A percentile compares a stretch with the other conserved stretches of the same genome.
phyloP scores from a whole-genome alignment of 30 jellyfish, hydroid and myxozoan species.

The Hydractinia symbiolongicarpus region DNA sequence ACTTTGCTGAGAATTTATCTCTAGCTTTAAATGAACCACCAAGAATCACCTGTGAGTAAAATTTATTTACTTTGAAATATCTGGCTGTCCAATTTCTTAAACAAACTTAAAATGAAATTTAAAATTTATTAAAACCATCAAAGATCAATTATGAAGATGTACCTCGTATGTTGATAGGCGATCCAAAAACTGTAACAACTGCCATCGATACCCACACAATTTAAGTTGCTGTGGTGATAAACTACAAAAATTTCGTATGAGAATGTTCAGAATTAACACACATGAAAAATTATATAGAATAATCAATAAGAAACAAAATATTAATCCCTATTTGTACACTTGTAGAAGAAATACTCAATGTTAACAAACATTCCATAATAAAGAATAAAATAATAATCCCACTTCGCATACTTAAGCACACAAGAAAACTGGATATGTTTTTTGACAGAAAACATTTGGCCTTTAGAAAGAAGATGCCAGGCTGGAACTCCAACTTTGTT shows the following conservation, averaged over 20 bases:
- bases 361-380: too few species aligned
- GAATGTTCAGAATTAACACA: background rate
- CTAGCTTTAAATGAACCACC: constrained; percentile 91
- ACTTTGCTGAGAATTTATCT: constrained; percentile 57
- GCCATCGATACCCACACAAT: constrained; percentile 71
- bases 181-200: constrained; percentile 63
- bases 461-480: too few species aligned
- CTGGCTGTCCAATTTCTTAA: background rate
- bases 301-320: background rate
- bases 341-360: too few species aligned
- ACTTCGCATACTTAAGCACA: too few species aligned
- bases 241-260: constrained; percentile 27
- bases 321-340: background rate
- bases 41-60: constrained; percentile 47
- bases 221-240: constrained; percentile 51
- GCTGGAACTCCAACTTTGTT: too few species aligned
- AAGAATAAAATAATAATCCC: too few species aligned
- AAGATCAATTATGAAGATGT: background rate
- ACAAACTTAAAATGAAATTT: background rate
- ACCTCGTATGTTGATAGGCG: constrained; percentile 95
- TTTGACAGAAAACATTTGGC: too few species aligned
- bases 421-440: too few species aligned
- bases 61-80: too few species aligned
- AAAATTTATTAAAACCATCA: background rate
- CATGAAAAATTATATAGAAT: background rate